Percentiles rank a stretch among this genome's conserved stretches.
phyloP scores from a whole-genome alignment of 23 tunicate genomes.

The Pegea sp. region DNA sequence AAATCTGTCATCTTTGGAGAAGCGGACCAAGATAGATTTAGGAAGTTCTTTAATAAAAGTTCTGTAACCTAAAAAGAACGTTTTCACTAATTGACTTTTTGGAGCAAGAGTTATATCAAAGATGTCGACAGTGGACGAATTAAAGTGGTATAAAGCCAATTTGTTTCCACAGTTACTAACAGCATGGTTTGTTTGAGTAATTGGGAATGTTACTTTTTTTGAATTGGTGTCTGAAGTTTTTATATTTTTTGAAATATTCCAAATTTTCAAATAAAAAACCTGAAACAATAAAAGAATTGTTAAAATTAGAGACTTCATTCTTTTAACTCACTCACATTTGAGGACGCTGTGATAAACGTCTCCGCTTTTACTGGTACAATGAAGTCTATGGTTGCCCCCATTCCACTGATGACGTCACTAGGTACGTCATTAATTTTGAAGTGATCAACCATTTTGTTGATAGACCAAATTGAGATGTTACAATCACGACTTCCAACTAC shows the following conservation, averaged over 20 bases:
- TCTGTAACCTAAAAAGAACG: too few species aligned
- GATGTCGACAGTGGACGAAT: too few species aligned
- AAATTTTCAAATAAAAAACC: conserved; percentile 51
- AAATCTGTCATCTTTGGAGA: not conserved
- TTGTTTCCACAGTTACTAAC: conserved; percentile 27
- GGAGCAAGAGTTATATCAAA: not conserved
- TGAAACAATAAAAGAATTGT: conserved; percentile 1
- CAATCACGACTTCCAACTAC: conserved; percentile 30
- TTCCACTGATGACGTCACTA: conserved; percentile 15
- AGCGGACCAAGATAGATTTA: not conserved
- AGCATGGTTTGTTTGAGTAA: conserved; percentile 15
- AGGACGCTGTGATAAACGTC: conserved; percentile 14
- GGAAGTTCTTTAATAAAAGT: too few species aligned
- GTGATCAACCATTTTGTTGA: not conserved
- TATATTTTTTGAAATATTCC: conserved; percentile 17
- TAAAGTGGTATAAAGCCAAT: conserved; percentile 7
- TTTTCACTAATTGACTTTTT: not conserved
- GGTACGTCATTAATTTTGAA: not conserved
- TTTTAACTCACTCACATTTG: conserved; percentile 5
- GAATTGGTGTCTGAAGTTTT: not conserved
- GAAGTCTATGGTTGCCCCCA: conserved; percentile 38
- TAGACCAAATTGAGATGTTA: conserved; percentile 11
- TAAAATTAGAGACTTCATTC: not conserved
- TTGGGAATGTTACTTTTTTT: conserved; percentile 5
- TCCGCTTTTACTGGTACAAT: conserved; percentile 4